Conservation (phyloP, 1,140 invertebrate genomes). For the Cherax destructor region DNA sequence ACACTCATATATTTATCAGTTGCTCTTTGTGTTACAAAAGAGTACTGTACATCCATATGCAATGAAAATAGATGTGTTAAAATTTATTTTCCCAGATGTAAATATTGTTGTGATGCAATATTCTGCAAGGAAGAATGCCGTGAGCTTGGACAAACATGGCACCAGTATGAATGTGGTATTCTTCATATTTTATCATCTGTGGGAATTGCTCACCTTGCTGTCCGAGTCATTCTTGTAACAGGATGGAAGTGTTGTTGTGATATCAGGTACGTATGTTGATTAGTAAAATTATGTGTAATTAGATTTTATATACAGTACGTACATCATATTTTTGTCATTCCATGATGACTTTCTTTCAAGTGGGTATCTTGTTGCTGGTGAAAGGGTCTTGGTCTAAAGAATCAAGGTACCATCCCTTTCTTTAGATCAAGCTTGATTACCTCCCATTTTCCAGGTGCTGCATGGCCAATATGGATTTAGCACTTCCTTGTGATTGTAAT, state of each 20-base stretch:
- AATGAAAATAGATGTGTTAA: not conserved
- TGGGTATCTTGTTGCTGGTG: too few relatives aligned
- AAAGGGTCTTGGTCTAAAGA: too few relatives aligned
- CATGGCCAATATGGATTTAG: too few relatives aligned
- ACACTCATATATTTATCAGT: not conserved
- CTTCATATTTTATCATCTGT: slow-evolving; percentile 55
- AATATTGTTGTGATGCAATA: slow-evolving; percentile 34
- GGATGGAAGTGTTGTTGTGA: slow-evolving; percentile 40
- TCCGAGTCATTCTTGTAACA: slow-evolving; percentile 34
- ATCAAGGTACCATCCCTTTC: too few relatives aligned
- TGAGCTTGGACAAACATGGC: not conserved
- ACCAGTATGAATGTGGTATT: slow-evolving; percentile 60
- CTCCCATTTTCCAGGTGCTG: too few relatives aligned
- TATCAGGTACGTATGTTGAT: slow-evolving; percentile 32
- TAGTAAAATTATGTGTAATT: not conserved
- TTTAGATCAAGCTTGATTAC: too few relatives aligned
- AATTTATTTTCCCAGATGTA: slow-evolving; percentile 17
- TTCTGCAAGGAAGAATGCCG: slow-evolving; percentile 52
- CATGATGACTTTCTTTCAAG: too few relatives aligned
- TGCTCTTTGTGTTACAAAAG: not conserved
- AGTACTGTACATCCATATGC: too few relatives aligned
- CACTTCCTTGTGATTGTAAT: too few relatives aligned
- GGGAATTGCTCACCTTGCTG: slow-evolving; percentile 56
- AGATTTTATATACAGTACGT: not conserved
- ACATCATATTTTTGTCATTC: not conserved